A percentile compares a stretch with the other conserved stretches of the same genome.
phyloP scores from a whole-genome alignment of 2,888 invertebrate genomes.

The Eristalis pertinax region DNA sequence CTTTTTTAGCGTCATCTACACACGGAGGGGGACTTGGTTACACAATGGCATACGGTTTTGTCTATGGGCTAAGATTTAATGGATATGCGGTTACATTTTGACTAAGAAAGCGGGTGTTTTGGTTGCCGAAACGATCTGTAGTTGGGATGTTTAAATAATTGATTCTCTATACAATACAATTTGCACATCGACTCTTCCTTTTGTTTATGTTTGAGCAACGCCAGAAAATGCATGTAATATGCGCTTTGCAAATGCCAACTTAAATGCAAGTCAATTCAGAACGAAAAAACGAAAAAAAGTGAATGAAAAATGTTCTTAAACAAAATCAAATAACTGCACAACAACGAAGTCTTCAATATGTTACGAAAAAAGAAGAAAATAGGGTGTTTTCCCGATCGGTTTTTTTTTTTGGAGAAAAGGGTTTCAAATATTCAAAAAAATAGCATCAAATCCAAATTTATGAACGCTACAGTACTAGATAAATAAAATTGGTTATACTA shows the following conservation, averaged over 20 bases:
- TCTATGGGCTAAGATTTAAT: background rate
- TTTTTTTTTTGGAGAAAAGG: background rate
- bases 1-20: constrained; percentile 13
- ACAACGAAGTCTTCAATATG: background rate
- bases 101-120: constrained; percentile 3
- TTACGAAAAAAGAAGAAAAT: background rate
- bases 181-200: constrained; percentile 66
- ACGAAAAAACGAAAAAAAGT: constrained; percentile 3
- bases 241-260: constrained; percentile 21
- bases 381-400: background rate
- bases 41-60: background rate
- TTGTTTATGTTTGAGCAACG: constrained; percentile 12
- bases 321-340: background rate
- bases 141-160: too few relatives aligned
- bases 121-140: too few relatives aligned
- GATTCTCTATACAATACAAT: constrained; percentile 43
- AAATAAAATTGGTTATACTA: constrained; percentile 66
- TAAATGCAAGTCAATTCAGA: constrained; percentile 21
- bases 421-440: background rate
- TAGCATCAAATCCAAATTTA: background rate
- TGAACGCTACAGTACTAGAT: constrained; percentile 10
- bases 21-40: background rate
- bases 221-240: constrained; percentile 17
- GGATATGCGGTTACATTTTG: background rate
- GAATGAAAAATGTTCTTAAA: background rate